A percentile compares a stretch with the other conserved stretches of the same genome.
Conservation (phyloP, 1,140 invertebrate genomes). For the Lamellibrachia luymesi region DNA sequence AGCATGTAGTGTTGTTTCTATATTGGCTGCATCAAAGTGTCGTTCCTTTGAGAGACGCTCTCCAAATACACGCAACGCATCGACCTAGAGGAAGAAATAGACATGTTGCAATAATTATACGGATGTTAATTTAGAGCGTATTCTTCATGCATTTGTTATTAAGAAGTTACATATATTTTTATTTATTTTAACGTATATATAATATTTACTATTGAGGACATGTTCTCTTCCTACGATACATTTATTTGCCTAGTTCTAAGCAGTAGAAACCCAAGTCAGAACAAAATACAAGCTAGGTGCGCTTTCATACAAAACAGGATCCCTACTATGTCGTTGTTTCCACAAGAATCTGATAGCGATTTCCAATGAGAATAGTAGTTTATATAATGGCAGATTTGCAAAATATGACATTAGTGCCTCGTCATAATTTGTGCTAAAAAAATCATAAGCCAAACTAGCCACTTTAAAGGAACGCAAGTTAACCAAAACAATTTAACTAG, state of each 20-base stretch:
- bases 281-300: not conserved
- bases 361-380: too few relatives aligned
- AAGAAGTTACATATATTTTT: not conserved
- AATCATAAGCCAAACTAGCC: too few relatives aligned
- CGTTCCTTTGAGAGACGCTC: slow-evolving; percentile 45
- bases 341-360: too few relatives aligned
- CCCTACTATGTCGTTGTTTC: too few relatives aligned
- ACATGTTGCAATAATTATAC: not conserved
- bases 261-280: not conserved
- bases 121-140: not conserved
- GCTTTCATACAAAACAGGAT: too few relatives aligned
- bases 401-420: too few relatives aligned
- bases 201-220: not conserved
- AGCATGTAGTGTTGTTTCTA: slow-evolving; percentile 41
- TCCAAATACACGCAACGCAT: slow-evolving; percentile 64
- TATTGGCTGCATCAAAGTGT: slow-evolving; percentile 53
- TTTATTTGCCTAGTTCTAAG: not conserved
- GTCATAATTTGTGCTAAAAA: too few relatives aligned
- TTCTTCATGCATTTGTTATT: not conserved
- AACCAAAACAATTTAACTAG: not conserved
- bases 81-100: slow-evolving; percentile 57
- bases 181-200: not conserved
- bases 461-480: too few relatives aligned
- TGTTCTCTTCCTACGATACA: too few relatives aligned
- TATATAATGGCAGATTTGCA: too few relatives aligned